A percentile compares a stretch with the other conserved stretches of the same genome.
These are phyloP conservation scores for Xenopus borealis DNA, from an alignment of 2,113 vertebrate species.

Conservation along the genomic window DNA sequence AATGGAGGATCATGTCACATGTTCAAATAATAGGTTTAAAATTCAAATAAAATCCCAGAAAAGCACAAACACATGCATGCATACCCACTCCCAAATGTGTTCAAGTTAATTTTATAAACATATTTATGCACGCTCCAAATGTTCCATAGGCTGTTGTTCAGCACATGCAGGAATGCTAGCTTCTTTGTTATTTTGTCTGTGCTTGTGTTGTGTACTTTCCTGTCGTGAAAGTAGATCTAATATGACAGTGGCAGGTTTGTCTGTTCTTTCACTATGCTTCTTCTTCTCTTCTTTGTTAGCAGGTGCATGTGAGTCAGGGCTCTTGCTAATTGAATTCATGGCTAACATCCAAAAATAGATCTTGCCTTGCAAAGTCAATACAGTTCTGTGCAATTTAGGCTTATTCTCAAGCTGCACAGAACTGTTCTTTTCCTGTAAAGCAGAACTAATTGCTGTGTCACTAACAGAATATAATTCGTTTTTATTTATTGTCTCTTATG, in stretches of 20 bases:
- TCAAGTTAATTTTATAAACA: too few relatives aligned
- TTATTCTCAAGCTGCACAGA: background rate
- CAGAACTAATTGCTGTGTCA: too few relatives aligned
- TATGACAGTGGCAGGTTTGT: background rate
- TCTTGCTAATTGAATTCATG: constrained; percentile 18
- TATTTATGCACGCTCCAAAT: too few relatives aligned
- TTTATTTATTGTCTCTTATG: too few relatives aligned
- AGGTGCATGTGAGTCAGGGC: constrained; percentile 4
- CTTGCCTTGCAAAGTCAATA: background rate
- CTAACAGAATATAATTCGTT: too few relatives aligned
- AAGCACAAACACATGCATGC: too few relatives aligned
- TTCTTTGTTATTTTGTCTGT: background rate
- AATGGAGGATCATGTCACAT: too few relatives aligned
- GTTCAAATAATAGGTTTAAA: too few relatives aligned
- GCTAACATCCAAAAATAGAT: constrained; percentile 15
- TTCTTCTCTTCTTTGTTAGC: constrained; percentile 17
- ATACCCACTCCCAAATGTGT: too few relatives aligned
- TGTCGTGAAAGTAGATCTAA: constrained; percentile 28
- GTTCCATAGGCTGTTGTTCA: background rate
- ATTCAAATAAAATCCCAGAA: too few relatives aligned
- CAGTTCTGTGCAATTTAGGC: background rate
- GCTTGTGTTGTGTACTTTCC: background rate
- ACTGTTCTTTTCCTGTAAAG: background rate
- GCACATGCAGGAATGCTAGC: background rate
- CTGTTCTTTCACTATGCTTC: background rate